Conservation (phyloP, 2,113 vertebrate species). For the Zosterops borbonicus region DNA sequence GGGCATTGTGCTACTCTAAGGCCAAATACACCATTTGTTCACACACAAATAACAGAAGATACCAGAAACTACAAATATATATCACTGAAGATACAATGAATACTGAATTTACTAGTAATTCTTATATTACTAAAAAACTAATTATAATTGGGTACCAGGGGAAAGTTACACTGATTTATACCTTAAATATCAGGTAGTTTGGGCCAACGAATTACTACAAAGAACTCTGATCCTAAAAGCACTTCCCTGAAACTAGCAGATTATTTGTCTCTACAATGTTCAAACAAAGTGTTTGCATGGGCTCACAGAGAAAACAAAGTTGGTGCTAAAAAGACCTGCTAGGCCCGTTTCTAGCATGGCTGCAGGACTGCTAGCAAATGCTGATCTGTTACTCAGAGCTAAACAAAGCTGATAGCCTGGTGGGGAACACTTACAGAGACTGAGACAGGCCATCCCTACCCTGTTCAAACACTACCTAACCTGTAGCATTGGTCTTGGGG, state of each 20-base stretch:
- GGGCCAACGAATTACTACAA: background rate
- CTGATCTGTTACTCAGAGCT: background rate
- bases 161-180: background rate
- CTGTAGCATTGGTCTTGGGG: background rate
- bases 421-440: background rate
- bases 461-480: background rate
- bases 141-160: background rate
- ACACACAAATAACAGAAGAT: background rate
- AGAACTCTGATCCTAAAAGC: background rate
- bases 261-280: background rate
- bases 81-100: background rate
- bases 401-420: background rate
- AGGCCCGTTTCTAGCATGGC: background rate
- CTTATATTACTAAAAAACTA: background rate
- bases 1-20: background rate
- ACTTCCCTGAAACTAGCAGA: background rate
- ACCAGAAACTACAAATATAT: background rate
- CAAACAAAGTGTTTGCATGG: background rate
- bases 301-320: background rate
- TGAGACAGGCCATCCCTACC: background rate
- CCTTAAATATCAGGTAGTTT: background rate
- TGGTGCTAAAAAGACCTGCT: background rate
- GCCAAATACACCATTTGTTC: background rate
- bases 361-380: background rate
- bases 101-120: background rate